Base-by-base conservation (phyloP, 2,113 vertebrate species). In the Rousettus leschenaultii region DNA sequence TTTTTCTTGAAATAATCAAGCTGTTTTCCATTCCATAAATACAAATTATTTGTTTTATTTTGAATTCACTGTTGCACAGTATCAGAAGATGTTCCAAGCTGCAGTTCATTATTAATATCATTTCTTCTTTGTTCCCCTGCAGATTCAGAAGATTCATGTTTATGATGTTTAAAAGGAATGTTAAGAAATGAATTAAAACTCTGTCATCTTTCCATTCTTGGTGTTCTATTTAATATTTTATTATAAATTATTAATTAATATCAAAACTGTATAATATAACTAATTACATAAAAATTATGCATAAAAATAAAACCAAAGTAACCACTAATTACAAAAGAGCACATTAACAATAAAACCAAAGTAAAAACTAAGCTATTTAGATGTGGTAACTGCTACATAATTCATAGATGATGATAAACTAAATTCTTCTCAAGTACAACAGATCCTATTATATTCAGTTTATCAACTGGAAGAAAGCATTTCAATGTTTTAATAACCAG, bases 61-160 rank as follows among this genome's bases (percentile, higher is more conserved):
- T 97, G 93, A 45, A 97, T 98, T 98, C 97, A 98, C 5, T 96
- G 94, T 80, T 97, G 97, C 82, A 98, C 96, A 97, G 95, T 95
- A 96, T 97, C 97, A 98, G 97, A 96, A 96, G 97, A 95, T 96
- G 97, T 24, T 97, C 97, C 96, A 79, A 98, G 97, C 77, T 97
- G 96, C 91, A 93, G 96, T 96, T 98, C 97, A 94, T 97, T 98
- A 97, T 97, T 98, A 97, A 96, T 97, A 98, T 96, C 96, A 95
- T 96, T 83, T 97, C 97, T 98, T 98, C 97, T 97, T 86, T 97
- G 96, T 97, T 96, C 95, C 82, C 96, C 97, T 97, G 97, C 95
- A 98, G 97, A 98, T 97, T 97, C 97, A 98, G 97, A 98, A 98
- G 97, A 98, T 96, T 96, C 97, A 97, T 90, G 85, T 97, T 97